Evolutionary conservation across 2,888 invertebrate genomes (phyloP).

Genomic region (Mechanitis messenoides): DNA sequence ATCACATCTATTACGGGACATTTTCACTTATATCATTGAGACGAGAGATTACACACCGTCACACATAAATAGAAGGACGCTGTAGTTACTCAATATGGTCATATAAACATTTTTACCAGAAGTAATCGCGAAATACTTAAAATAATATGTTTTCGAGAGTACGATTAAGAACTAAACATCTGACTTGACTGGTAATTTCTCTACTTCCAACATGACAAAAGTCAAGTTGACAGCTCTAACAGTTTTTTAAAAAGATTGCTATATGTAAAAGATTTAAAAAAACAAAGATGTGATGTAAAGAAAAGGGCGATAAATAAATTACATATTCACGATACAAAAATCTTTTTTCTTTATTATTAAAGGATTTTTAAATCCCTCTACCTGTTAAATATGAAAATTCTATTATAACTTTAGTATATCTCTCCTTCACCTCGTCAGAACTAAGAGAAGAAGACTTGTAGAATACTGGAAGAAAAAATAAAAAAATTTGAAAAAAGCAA

Average conservation of each 20-base stretch:
- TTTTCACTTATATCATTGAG: slow-evolving; percentile 56
- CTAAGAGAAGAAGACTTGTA: no score
- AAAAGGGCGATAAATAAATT: no score
- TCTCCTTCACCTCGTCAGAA: no score
- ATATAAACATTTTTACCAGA: slow-evolving; percentile 51
- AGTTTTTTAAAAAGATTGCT: not conserved
- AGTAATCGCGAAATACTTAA: slow-evolving; percentile 40
- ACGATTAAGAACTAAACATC: slow-evolving; percentile 52
- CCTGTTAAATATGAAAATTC: no score
- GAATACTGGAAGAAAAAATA: no score
- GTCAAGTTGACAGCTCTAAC: slow-evolving; percentile 54
- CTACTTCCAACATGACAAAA: slow-evolving; percentile 76
- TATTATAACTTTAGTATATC: no score
- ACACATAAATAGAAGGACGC: slow-evolving; percentile 41
- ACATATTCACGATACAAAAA: no score
- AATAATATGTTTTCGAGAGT: slow-evolving; percentile 53
- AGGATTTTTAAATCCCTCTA: no score
- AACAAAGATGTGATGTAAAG: not conserved
- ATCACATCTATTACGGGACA: slow-evolving; percentile 76
- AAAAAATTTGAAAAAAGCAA: no score
- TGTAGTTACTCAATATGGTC: slow-evolving; percentile 39
- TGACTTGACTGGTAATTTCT: slow-evolving; percentile 43
- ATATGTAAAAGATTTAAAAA: not conserved
- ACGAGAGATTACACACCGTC: slow-evolving; percentile 37
- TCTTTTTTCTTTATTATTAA: no score